Conservation (phyloP, 2,888 invertebrate genomes). For the Dusona sp. region DNA sequence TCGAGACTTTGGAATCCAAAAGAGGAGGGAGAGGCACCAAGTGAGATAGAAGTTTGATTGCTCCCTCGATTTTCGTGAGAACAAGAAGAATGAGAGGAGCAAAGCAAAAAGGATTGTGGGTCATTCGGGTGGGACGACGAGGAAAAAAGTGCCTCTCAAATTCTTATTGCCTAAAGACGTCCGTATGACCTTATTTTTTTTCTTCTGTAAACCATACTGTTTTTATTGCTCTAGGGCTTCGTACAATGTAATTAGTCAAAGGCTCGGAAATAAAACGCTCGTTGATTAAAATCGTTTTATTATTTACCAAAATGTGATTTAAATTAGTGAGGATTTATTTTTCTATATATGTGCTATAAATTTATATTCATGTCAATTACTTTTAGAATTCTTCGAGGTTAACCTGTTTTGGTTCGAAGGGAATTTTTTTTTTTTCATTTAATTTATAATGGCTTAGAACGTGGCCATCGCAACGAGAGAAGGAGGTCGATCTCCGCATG, state of each 20-base stretch:
- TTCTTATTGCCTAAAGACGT: conserved; percentile 29
- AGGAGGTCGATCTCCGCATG: not conserved
- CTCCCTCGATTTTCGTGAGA: conserved; percentile 56
- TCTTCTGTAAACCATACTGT: conserved; percentile 5
- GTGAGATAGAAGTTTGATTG: conserved; percentile 64
- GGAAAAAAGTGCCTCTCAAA: conserved; percentile 19
- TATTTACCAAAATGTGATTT: not conserved
- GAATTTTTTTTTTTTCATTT: not conserved
- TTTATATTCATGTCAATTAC: not conserved
- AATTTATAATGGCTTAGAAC: not conserved
- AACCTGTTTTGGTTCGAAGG: not conserved
- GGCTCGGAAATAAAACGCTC: not conserved
- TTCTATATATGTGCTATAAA: not conserved
- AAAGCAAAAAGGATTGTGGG: conserved; percentile 6
- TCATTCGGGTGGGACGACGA: conserved; percentile 27
- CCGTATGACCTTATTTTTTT: conserved; percentile 9
- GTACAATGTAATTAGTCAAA: not conserved
- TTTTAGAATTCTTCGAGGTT: not conserved
- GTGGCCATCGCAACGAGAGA: not conserved
- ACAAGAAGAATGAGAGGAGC: conserved; percentile 6
- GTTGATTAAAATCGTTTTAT: not conserved
- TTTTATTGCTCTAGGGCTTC: not conserved
- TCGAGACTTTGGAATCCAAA: conserved; percentile 35
- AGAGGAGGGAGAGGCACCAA: not conserved
- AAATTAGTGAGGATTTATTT: not conserved